phyloP scores from a whole-genome alignment of 2,113 vertebrate species.

The Eulacestoma nigropectus region DNA sequence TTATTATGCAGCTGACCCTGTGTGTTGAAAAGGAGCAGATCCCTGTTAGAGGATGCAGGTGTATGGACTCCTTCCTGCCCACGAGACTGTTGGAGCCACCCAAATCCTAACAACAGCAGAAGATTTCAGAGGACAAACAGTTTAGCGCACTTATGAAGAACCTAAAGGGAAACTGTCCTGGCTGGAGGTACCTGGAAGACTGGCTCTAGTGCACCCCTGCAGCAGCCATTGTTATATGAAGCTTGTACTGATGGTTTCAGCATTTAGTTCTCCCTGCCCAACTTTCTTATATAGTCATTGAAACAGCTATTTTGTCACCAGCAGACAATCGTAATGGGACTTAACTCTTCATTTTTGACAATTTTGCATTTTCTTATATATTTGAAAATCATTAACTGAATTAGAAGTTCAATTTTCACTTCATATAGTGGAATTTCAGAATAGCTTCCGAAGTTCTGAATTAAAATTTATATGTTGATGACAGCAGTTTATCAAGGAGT shows the following conservation, averaged over 20 bases:
- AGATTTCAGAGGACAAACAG: not conserved
- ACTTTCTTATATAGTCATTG: not conserved
- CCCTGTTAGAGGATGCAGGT: not conserved
- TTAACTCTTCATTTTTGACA: not conserved
- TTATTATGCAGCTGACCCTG: not conserved
- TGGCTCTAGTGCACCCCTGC: not conserved
- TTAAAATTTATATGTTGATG: not conserved
- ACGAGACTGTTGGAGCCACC: fast-evolving
- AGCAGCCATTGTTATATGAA: not conserved
- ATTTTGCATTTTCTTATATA: not conserved
- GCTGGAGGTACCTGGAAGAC: not conserved
- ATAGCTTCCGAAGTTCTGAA: not conserved
- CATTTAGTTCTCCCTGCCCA: not conserved
- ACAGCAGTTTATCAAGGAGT: not conserved
- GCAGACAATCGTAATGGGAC: not conserved
- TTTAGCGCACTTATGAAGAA: not conserved
- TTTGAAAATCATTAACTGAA: not conserved
- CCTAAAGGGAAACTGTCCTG: not conserved
- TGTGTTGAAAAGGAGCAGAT: not conserved
- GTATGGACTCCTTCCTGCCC: not conserved
- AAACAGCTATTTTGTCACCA: not conserved
- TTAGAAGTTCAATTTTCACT: not conserved
- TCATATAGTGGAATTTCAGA: not conserved
- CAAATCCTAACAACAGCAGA: not conserved
- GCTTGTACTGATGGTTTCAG: not conserved